Conservation (phyloP, 2,888 invertebrate species). For the Cosmia trapezina region DNA sequence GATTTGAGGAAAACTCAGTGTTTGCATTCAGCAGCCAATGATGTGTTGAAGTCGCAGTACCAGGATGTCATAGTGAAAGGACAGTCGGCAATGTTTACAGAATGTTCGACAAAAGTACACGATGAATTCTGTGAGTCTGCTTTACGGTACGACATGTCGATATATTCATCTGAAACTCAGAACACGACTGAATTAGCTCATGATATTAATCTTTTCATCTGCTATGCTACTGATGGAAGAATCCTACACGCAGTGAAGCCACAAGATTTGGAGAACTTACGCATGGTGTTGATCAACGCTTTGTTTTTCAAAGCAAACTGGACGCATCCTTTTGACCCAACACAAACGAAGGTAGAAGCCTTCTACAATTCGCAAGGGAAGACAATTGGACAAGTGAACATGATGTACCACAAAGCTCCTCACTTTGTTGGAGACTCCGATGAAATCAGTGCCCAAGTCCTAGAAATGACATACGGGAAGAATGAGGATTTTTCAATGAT, state of each 20-base stretch:
- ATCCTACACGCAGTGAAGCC: constrained; percentile 92
- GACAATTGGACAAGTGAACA: constrained; percentile 91
- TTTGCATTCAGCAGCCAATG: constrained; percentile 77
- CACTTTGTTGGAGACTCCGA: constrained; percentile 89
- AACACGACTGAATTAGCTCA: constrained; percentile 86
- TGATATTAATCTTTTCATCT: constrained; percentile 93
- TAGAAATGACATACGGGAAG: constrained; percentile 93
- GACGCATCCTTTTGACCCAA: constrained; percentile 91
- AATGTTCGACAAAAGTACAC: constrained; percentile 78
- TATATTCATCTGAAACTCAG: constrained; percentile 90
- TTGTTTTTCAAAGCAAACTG: constrained; percentile 94
- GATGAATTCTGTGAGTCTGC: constrained; percentile 85
- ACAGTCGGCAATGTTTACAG: constrained; percentile 81
- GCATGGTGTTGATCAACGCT: constrained; percentile 92
- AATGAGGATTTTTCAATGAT: constrained; percentile 92
- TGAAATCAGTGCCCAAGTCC: constrained; percentile 90
- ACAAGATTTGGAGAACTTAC: constrained; percentile 80
- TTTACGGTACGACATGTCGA: constrained; percentile 86
- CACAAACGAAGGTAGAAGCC: constrained; percentile 87
- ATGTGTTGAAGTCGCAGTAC: constrained; percentile 75
- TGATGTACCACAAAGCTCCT: constrained; percentile 93
- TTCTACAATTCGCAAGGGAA: constrained; percentile 91
- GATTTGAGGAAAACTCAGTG: constrained; percentile 81
- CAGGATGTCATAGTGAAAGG: constrained; percentile 79
- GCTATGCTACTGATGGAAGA: constrained; percentile 92